Percentiles rank a stretch among this genome's conserved stretches.
These are phyloP conservation scores for Eulimnadia texana DNA, from an alignment of 1,140 invertebrate species.

Conservation along the genomic window DNA sequence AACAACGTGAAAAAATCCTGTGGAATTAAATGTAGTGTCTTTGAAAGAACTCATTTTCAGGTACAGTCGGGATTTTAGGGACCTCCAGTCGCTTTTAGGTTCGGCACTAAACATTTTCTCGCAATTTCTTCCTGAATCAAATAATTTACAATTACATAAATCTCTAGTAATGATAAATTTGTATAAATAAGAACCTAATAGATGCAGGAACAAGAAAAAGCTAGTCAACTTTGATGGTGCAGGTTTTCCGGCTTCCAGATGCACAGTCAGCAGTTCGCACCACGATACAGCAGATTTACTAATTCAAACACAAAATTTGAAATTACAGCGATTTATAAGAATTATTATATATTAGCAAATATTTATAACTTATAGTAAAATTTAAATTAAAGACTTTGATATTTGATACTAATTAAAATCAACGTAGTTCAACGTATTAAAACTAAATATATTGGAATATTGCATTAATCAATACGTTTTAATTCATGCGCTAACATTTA, in stretches of 20 bases:
- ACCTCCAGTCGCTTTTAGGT: no score
- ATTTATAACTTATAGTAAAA: not conserved
- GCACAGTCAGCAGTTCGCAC: not conserved
- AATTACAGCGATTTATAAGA: not conserved
- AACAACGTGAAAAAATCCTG: no score
- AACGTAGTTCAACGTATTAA: not conserved
- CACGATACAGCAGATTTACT: not conserved
- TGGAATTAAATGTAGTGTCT: no score
- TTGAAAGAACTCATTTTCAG: no score
- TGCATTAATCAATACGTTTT: no score
- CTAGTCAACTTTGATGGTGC: not conserved
- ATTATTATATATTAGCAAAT: not conserved
- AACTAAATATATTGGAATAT: not conserved
- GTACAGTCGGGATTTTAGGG: no score
- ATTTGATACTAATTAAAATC: not conserved
- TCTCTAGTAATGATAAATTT: no score
- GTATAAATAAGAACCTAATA: no score
- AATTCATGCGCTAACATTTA: no score
- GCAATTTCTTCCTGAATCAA: no score
- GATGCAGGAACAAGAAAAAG: not conserved
- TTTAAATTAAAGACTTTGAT: not conserved
- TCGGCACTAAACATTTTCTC: no score
- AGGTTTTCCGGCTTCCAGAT: not conserved
- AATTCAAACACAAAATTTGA: not conserved
- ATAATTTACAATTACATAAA: no score